A percentile compares a stretch with the other conserved stretches of the same genome.
phyloP scores from a whole-genome alignment of 1,140 invertebrate genomes.

The Thereuonema tuberculata region DNA sequence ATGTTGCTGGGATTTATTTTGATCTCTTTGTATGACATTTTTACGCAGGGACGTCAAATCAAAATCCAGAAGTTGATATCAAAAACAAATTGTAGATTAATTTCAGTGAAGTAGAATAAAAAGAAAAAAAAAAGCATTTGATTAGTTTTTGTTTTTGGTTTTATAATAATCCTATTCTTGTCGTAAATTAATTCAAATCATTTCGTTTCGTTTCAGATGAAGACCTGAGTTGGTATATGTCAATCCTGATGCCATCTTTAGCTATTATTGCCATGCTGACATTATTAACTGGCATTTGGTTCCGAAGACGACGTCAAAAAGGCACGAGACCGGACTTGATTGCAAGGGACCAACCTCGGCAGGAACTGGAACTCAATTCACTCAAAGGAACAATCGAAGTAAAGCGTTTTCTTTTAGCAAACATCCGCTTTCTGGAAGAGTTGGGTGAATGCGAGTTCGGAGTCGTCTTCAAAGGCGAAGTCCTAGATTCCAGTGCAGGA shows the following conservation, averaged over 20 bases:
- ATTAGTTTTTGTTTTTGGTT: too few species aligned
- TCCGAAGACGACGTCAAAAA: slow-evolving; percentile 23
- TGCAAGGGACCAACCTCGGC: slow-evolving; percentile 13
- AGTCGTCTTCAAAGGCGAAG: slow-evolving; percentile 87
- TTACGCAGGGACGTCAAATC: too few species aligned
- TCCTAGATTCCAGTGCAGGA: slow-evolving; percentile 36
- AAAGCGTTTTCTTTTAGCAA: slow-evolving; percentile 47
- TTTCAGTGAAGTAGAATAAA: too few species aligned
- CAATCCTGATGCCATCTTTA: slow-evolving; percentile 38
- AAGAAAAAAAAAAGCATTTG: too few species aligned
- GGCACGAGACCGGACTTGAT: slow-evolving; percentile 20
- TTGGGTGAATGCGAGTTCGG: slow-evolving; percentile 93
- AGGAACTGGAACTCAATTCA: slow-evolving; percentile 65
- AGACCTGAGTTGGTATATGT: slow-evolving; percentile 41
- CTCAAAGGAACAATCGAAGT: slow-evolving; percentile 38
- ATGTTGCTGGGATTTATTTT: too few species aligned
- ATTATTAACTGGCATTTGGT: slow-evolving; percentile 35
- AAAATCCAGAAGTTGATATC: too few species aligned
- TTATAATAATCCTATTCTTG: too few species aligned
- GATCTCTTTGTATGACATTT: too few species aligned
- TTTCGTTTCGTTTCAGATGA: slow-evolving; percentile 20
- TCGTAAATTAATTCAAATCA: too few species aligned
- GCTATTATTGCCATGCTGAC: slow-evolving; percentile 36
- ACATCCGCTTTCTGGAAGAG: slow-evolving; percentile 81
- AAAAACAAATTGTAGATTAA: too few species aligned